Evolutionary conservation across 2,888 invertebrate genomes (phyloP), one percentile per base, ranked within the genome.

Genomic region (Caenorhabditis doughertyi): DNA sequence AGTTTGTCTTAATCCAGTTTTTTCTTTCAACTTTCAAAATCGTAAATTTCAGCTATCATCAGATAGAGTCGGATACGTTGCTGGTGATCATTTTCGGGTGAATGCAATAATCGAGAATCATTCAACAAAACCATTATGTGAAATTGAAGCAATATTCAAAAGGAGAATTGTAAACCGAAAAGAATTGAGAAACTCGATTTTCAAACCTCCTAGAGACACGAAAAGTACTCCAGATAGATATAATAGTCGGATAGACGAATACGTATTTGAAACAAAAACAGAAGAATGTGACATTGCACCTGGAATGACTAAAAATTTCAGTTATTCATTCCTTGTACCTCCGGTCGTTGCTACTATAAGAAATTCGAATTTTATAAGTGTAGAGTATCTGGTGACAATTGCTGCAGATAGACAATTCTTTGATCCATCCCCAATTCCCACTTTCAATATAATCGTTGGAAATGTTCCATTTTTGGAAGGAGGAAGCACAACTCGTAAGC

Each of bases 301-400:
- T 0, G 65, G 76, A 8, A 13, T 1, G n/a, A 49, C 67, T 11
- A 62, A 77, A 25, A n/a, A 32, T 7, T 53, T 77, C 62, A 9
- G 13, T 8, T 70, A 68, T 21, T 27, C 68, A 0, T 67, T 77
- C 23, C 3, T 23, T 16, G 25, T 77, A 55, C 77, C 77, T 1
- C 67, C 68, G 0, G 60, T 49, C 0, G 68, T 68, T 9, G 23
- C 68, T 1, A 77, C 77, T 16, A 77, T 77, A 32, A 25, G 77
- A 42, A 62, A 18, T 21, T 42, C 68, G 1, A 39, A 32, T 13
- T 53, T 53, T 16, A 16, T 77, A 0, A 32, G 18, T 35, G 42
- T 77, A n/a, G 77, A 77, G 53, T 77, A 77, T 29, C 55, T 60
- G 3, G 44, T 77, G 11, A 58, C 39, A 3, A 35, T 77, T 18